Evolutionary conservation across 2,797 vertebrate species (phyloP).

Genomic region (Premnoplex brunnescens): DNA sequence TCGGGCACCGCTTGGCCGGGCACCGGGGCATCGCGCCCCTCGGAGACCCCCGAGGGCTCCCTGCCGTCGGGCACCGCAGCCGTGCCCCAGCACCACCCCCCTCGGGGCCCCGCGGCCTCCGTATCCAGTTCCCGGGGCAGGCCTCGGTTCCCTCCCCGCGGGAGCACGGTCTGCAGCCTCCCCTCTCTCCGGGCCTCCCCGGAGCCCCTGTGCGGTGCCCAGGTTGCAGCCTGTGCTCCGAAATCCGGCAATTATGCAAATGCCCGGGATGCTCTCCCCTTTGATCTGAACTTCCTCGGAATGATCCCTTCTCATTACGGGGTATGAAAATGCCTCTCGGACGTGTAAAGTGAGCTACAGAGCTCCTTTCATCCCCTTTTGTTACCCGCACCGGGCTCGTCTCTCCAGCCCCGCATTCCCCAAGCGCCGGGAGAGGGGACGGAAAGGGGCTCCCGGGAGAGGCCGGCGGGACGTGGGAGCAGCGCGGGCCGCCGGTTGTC

Average conservation of each 20-base stretch:
- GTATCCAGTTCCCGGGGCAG: neutral
- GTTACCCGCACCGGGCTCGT: neutral
- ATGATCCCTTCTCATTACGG: constrained; percentile 2
- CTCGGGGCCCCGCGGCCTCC: neutral
- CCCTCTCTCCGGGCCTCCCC: neutral
- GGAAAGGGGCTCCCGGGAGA: neutral
- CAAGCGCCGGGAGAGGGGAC: neutral
- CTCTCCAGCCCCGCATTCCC: neutral
- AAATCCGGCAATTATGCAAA: constrained; percentile 44
- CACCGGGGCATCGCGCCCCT: neutral
- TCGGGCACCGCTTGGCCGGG: neutral
- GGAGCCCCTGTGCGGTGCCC: neutral
- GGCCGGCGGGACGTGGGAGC: constrained; percentile 21
- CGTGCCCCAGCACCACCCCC: neutral
- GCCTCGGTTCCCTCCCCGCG: neutral
- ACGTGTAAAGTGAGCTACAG: constrained; percentile 13
- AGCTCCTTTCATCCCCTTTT: constrained; percentile 34
- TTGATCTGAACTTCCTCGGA: constrained; percentile 58
- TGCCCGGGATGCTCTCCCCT: neutral
- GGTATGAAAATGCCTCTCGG: constrained; percentile 40
- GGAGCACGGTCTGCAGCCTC: neutral
- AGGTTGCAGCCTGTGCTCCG: neutral
- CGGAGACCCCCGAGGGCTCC: neutral
- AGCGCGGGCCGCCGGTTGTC: constrained; percentile 57
- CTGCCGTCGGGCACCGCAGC: neutral